Conservation (phyloP, 2,113 vertebrate species). For the Pseudolaguvia tuberculata region DNA sequence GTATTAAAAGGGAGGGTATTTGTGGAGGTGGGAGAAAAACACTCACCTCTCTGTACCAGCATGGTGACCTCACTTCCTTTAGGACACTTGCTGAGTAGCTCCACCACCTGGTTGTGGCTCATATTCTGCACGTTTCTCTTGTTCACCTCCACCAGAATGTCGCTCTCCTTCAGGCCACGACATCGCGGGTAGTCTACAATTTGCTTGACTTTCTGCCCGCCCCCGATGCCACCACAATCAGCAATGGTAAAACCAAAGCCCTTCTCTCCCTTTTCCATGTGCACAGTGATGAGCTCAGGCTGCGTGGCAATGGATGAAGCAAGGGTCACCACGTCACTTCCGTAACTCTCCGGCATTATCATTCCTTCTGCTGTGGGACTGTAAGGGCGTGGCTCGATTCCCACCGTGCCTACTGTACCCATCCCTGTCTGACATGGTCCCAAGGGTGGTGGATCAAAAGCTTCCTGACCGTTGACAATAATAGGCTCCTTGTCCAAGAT, state of each 20-base stretch:
- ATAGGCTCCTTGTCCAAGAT: conserved; percentile 97
- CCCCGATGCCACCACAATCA: conserved; percentile 77
- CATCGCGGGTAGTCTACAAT: conserved; percentile 95
- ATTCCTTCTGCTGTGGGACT: conserved; percentile 75
- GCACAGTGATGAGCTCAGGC: conserved; percentile 96
- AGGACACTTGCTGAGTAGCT: conserved; percentile 95
- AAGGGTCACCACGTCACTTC: conserved; percentile 87
- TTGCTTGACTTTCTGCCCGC: conserved; percentile 94
- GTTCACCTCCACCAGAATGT: conserved; percentile 95
- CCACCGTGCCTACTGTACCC: conserved; percentile 39
- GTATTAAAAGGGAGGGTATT: too few relatives aligned
- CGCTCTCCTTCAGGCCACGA: conserved; percentile 88
- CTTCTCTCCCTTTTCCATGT: conserved; percentile 97
- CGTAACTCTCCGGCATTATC: conserved; percentile 77
- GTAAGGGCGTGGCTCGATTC: conserved; percentile 74
- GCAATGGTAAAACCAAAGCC: conserved; percentile 98
- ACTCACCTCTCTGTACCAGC: conserved; percentile 92
- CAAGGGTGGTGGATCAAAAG: conserved; percentile 79
- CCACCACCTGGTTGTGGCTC: conserved; percentile 96
- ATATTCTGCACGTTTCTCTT: conserved; percentile 96
- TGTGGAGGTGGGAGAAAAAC: too few relatives aligned
- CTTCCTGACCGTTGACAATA: conserved; percentile 93
- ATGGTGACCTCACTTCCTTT: conserved; percentile 92
- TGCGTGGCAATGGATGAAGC: conserved; percentile 94
- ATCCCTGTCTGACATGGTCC: conserved; percentile 70